Conservation (phyloP, 2,797 vertebrate genomes). For the Selene dorsalis region DNA sequence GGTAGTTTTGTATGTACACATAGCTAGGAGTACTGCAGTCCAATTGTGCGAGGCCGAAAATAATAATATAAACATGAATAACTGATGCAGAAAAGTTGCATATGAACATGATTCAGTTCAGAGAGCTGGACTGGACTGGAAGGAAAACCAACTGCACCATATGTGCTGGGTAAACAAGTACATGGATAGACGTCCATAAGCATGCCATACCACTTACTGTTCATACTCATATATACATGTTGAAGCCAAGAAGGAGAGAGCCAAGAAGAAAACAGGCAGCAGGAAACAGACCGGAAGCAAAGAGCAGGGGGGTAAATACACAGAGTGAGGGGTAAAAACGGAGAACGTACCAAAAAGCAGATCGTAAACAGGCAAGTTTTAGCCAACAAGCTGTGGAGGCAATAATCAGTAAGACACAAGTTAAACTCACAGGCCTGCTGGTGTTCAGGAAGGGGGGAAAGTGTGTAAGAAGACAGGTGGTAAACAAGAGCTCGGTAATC, state of each 20-base stretch:
- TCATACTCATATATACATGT: neutral
- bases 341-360: neutral
- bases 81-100: neutral
- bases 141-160: neutral
- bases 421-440: constrained; percentile 34
- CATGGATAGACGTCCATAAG: neutral
- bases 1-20: too few species aligned
- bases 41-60: too few species aligned
- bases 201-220: neutral
- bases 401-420: constrained; percentile 7
- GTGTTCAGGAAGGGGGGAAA: constrained; percentile 22
- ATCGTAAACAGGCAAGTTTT: constrained; percentile 9
- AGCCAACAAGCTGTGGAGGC: constrained; percentile 21
- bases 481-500: constrained; percentile 52
- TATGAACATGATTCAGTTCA: neutral
- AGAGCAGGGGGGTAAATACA: neutral
- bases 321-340: neutral
- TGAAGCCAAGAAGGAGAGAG: neutral
- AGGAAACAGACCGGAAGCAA: neutral
- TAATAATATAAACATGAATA: neutral
- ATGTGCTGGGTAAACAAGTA: neutral
- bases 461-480: constrained; percentile 49
- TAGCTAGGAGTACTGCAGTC: too few species aligned
- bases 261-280: neutral
- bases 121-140: neutral